A percentile compares a stretch with the other conserved stretches of the same genome.
phyloP scores from a whole-genome alignment of 2,113 vertebrate genomes.

The Octodon degus region DNA sequence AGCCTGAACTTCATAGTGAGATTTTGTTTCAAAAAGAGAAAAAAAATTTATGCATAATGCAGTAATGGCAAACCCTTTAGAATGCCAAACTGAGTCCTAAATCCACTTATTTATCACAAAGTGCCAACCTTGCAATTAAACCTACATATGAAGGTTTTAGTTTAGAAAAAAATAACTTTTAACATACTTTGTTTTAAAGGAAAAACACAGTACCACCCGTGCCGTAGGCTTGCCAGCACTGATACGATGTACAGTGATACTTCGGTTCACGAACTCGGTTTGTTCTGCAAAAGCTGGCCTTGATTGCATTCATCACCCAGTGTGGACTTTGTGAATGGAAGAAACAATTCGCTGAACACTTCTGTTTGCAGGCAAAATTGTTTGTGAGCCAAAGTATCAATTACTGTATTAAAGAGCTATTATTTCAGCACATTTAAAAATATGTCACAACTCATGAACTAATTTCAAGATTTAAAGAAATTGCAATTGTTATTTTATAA shows the following conservation, averaged over 20 bases:
- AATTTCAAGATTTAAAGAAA: slow-evolving; percentile 57
- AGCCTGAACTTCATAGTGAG: no score
- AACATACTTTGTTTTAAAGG: neutral
- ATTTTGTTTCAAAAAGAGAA: no score
- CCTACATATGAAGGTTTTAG: neutral
- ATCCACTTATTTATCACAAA: neutral
- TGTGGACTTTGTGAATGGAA: neutral
- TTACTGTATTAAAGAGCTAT: neutral
- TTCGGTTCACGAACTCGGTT: neutral
- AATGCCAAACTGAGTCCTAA: neutral
- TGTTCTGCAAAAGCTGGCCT: neutral
- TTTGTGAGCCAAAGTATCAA: neutral
- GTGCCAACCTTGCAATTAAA: neutral
- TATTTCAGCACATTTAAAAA: slow-evolving; percentile 44
- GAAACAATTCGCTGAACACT: neutral
- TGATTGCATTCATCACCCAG: neutral
- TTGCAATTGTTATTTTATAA: slow-evolving; percentile 46
- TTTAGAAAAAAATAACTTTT: neutral
- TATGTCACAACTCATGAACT: neutral
- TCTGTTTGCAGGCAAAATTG: neutral
- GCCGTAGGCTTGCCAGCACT: neutral
- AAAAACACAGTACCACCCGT: neutral
- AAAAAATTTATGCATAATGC: neutral
- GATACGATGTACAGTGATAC: neutral
- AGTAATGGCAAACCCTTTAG: no score